Evolutionary conservation across 2,888 invertebrate species (phyloP), one percentile per base, ranked within the genome.

Genomic region (Lasiommata megera): DNA sequence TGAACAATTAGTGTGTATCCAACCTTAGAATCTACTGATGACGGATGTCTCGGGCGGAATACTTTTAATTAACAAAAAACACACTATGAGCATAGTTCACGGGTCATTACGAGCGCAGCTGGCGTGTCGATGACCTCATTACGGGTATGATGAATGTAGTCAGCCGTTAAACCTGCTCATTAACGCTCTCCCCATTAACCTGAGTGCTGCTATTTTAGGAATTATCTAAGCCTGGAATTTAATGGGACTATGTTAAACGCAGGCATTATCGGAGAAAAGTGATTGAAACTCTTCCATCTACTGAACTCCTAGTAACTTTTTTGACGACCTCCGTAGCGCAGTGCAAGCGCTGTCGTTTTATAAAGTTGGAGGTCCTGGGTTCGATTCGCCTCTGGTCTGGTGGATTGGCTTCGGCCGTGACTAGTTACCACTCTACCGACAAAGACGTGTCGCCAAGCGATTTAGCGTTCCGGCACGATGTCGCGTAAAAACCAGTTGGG

Each of bases 51-150:
- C 31, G 34, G 11, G 40, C 51, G 40, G 38, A 18, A 52, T 52
- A 55, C 38, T 34, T 54, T 54, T 61, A 58, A 61, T 61, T 58
- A 57, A 61, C 41, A 41, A 17, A 61, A 61, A 58, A 57, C 47
- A 44, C 29, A 38, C 50, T 60, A 65, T 57, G 37, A 46, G 59
- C 52, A 58, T 61, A 61, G 58, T 61, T 61, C 61, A 61, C 58
- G 55, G 61, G 62, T 60, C 61, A 56, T 62, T 60, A 70, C 73
- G 55, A 77, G 72, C 50, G 44, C 48, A 41, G 55, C 73, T 73
- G 74, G 70, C 72, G 72, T 71, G 84, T 80, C 84, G 79, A 76
- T 77, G 84, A 73, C 85, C 88, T 83, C 82, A 80, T 83, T 85
- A 86, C 72, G 72, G 71, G 77, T 81, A 51, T 84, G 84, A 87